Percentiles rank a stretch among this genome's conserved stretches.
phyloP scores from a whole-genome alignment of 2,113 vertebrate genomes.

The Chaenogobius annularis region DNA sequence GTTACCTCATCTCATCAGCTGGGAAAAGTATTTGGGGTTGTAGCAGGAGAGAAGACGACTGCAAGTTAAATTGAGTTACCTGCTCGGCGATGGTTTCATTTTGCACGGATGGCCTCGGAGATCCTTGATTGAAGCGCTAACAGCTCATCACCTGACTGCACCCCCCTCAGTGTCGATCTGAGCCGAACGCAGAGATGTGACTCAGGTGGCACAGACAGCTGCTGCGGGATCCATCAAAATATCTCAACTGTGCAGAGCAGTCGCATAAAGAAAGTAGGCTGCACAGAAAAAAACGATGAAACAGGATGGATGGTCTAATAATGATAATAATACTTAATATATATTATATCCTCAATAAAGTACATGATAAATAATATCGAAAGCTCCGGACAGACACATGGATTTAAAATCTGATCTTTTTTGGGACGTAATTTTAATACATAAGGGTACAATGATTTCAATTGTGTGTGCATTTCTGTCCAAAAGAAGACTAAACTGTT shows the following conservation, averaged over 20 bases:
- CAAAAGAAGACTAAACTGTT: not conserved
- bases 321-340: not conserved
- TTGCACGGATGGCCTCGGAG: conserved; percentile 67
- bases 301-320: not conserved
- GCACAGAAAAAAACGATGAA: conserved; percentile 6
- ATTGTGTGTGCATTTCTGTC: not conserved
- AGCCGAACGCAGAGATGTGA: conserved; percentile 32
- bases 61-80: conserved; percentile 77
- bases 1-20: conserved; percentile 75
- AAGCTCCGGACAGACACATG: not conserved
- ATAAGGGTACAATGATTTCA: not conserved
- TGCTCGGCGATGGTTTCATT: conserved; percentile 76
- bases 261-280: conserved; percentile 26
- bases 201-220: conserved; percentile 49
- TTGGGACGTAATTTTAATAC: not conserved
- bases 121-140: conserved; percentile 73
- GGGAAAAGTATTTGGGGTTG: conserved; percentile 72
- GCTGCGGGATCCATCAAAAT: conserved; percentile 46
- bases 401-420: not conserved
- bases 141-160: conserved; percentile 61
- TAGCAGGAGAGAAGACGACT: conserved; percentile 62
- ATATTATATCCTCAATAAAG: not conserved
- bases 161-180: conserved; percentile 61
- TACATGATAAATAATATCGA: not conserved
- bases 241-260: conserved; percentile 26